Evolutionary conservation across 2,797 vertebrate genomes (phyloP), one percentile per base, ranked within the genome.

Genomic region (Sternarchorhynchus goeldii): DNA sequence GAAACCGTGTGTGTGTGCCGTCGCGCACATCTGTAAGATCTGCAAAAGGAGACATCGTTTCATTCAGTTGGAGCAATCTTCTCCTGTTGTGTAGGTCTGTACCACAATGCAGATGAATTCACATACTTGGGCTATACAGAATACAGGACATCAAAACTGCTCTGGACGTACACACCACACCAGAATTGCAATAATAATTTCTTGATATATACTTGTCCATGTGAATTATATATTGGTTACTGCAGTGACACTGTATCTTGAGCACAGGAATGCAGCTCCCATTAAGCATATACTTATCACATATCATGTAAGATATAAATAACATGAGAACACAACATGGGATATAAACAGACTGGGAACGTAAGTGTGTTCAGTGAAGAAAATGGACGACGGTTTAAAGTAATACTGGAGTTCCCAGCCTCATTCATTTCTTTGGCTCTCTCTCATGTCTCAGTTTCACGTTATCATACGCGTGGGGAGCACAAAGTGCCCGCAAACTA

Each of bases 401-500:
- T 20, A 31, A 73, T 17, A 67, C 25, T 45, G 21, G 18, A 17
- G 2, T 20, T 21, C 31, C 17, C 25, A 31, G 59, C n/a, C 31
- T 25, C 39, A 58, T 14, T 20, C 21, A 7, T 70, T 63, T 56
- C 4, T 36, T 50, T 50, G 10, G 45, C 45, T 50, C 45, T 50
- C 10, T 14, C 45, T 12, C 45, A 50, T 50, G 45, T 50, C 45
- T 12, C 45, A 14, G 6, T 8, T 10, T 77, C 25, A 64, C 12
- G 10, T 65, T 73, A 32, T 71, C 29, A 77, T 16, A 6, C 41
- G 25, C 45, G 31, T 17, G 25, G 41, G 41, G 39, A 34, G 56
- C 4, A 8, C 64, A 62, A 59, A 71, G 41, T 20, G 41, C 60
- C 62, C 21, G 59, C 62, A 81, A 83, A 71, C 41, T 64, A 53